A percentile compares a stretch with the other conserved stretches of the same genome.
phyloP scores from a whole-genome alignment of 1,140 invertebrate genomes.

The Hetaerina americana region DNA sequence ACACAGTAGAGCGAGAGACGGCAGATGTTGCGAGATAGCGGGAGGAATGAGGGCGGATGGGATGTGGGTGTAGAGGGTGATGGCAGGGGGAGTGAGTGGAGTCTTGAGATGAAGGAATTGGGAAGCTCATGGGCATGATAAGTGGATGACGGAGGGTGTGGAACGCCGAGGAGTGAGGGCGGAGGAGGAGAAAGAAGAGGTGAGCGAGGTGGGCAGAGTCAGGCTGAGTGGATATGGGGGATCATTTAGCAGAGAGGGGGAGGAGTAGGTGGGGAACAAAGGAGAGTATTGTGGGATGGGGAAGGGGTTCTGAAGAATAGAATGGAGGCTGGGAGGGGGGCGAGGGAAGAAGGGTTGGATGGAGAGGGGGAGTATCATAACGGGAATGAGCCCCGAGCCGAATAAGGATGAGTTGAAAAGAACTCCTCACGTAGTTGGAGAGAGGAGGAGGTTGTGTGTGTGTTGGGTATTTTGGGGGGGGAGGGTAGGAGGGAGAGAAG shows the following conservation, averaged over 20 bases:
- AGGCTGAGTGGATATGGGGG: neutral
- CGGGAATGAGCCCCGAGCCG: neutral
- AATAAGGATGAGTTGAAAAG: neutral
- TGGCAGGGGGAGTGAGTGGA: too few species aligned
- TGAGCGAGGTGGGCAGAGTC: too few species aligned
- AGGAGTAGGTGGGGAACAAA: neutral
- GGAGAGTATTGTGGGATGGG: too few species aligned
- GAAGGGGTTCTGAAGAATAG: too few species aligned
- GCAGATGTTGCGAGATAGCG: neutral
- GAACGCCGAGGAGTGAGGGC: too few species aligned
- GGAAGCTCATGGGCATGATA: neutral
- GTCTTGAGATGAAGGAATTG: neutral
- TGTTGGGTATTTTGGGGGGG: neutral
- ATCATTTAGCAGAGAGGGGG: neutral
- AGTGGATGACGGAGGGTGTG: neutral
- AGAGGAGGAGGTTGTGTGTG: neutral
- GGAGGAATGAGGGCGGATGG: neutral
- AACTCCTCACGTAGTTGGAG: neutral
- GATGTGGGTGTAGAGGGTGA: neutral
- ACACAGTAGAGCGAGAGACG: neutral
- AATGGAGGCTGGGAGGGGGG: too few species aligned
- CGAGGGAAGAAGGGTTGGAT: too few species aligned
- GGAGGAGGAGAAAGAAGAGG: too few species aligned
- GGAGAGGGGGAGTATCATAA: neutral
- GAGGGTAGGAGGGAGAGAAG: neutral